Percentiles rank a stretch among this genome's conserved stretches.
These are phyloP conservation scores for Asteroscopus sphinx DNA, from an alignment of 2,888 invertebrate species.

Conservation along the genomic window DNA sequence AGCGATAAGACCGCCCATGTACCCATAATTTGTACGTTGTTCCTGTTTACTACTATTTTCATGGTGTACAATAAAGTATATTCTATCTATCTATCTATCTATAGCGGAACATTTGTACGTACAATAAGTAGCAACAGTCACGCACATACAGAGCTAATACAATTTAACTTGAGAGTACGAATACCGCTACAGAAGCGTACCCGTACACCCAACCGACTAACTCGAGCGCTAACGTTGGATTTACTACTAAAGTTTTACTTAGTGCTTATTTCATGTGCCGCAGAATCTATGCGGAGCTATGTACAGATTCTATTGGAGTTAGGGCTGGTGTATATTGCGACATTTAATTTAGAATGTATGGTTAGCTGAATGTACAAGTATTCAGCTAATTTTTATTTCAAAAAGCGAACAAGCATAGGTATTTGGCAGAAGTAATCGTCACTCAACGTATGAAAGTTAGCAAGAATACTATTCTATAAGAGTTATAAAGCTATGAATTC, in stretches of 20 bases:
- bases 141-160: conserved; percentile 65
- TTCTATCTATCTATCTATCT: too few relatives aligned
- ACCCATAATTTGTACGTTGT: too few relatives aligned
- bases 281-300: conserved; percentile 30
- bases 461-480: too few relatives aligned
- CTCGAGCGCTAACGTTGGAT: conserved; percentile 53
- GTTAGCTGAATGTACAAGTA: neutral
- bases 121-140: conserved; percentile 57
- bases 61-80: too few relatives aligned
- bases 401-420: too few relatives aligned
- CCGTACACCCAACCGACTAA: conserved; percentile 49
- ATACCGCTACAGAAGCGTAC: conserved; percentile 48
- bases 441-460: too few relatives aligned
- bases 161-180: conserved; percentile 67
- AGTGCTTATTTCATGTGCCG: conserved; percentile 50
- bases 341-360: neutral
- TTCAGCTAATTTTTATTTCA: neutral
- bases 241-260: conserved; percentile 58
- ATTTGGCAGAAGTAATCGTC: too few relatives aligned
- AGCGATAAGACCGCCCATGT: too few relatives aligned
- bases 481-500: too few relatives aligned
- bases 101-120: conserved; percentile 47
- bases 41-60: too few relatives aligned
- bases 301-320: conserved; percentile 26
- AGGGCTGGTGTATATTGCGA: conserved; percentile 13